Evolutionary conservation across 64 coral and sea anemone genomes (phyloP), one percentile per base, ranked within the genome.

Genomic region (Hydrozoanthus tunicans): DNA sequence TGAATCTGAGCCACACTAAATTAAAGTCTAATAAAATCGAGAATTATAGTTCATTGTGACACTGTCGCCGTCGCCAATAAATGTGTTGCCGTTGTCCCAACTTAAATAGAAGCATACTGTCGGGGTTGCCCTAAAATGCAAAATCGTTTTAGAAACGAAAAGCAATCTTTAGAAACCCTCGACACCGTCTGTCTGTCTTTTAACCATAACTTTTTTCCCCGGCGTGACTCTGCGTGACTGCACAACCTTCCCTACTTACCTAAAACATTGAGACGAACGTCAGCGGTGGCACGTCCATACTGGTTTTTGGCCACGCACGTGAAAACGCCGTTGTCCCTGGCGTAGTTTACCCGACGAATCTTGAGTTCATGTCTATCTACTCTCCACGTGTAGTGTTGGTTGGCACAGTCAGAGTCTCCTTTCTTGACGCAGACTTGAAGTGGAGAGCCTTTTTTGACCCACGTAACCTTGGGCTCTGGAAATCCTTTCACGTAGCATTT

Each of bases 381-480:
- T 88, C 69, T 73, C 84, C 84, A 88, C 23, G 74, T 75, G 53
- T 88, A 88, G 59, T 73, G 67, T 6, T 15, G 25, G 59, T 23
- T 9, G 5, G 67, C 6, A 13, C 84, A 88, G 26, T 73, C 59
- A 5, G 67, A 17, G 3, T 88, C 56, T 0, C 11, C 6, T 7
- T 73, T 88, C 84, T 60, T 73, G 6, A 60, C 57, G 59, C 84
- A 88, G 56, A 88, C 10, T 51, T 9, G 54, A 74, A 88, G 84
- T 5, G 67, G 84, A 0, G 10, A 8, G 20, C 84, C 84, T 43
- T 75, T 13, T 88, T 88, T 88, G 53, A 72, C 73, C 84, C 84
- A 88, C 13, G 84, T 88, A 15, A 88, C 60, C 55, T 60, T 73
- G 84, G 84, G 68, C 15, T 73, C 55, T 3, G 84, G 84, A 56